phyloP scores from a whole-genome alignment of 2,113 vertebrate genomes.

The Carassius carassius region DNA sequence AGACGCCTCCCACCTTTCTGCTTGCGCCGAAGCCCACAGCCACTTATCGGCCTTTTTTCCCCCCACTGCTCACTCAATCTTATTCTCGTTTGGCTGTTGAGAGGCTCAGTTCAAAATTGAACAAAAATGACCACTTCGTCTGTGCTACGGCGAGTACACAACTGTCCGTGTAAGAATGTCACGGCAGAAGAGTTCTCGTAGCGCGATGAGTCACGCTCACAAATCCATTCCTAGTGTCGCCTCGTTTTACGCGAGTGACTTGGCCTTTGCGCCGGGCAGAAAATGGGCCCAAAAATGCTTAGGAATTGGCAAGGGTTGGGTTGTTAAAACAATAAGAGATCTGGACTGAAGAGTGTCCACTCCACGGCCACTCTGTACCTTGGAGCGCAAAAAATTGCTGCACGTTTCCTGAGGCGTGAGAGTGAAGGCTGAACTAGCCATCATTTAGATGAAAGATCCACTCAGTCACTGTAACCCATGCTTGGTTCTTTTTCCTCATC shows the following conservation, averaged over 20 bases:
- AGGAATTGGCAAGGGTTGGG: slow-evolving; percentile 20
- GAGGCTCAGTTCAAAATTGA: slow-evolving; percentile 41
- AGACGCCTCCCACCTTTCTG: slow-evolving; percentile 28
- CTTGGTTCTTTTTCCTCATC: not conserved
- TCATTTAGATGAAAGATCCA: slow-evolving; percentile 45
- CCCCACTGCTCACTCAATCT: slow-evolving; percentile 34
- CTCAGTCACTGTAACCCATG: slow-evolving; percentile 30
- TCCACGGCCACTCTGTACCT: slow-evolving; percentile 24
- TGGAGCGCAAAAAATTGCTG: not conserved
- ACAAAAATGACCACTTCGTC: slow-evolving; percentile 40
- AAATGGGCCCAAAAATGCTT: slow-evolving; percentile 26
- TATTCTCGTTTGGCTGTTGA: slow-evolving; percentile 45
- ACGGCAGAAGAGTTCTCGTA: slow-evolving; percentile 33
- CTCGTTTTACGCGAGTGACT: not conserved
- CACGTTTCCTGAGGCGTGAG: slow-evolving; percentile 13
- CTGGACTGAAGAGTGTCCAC: slow-evolving; percentile 48
- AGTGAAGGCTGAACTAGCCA: slow-evolving; percentile 12
- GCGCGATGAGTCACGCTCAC: slow-evolving; percentile 26
- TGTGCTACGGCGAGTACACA: slow-evolving; percentile 7
- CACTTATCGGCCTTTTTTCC: slow-evolving; percentile 28
- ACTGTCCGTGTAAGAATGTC: slow-evolving; percentile 40
- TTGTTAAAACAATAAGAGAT: slow-evolving; percentile 52
- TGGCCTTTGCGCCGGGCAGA: slow-evolving; percentile 21
- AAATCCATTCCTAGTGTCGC: slow-evolving; percentile 28
- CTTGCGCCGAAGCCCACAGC: slow-evolving; percentile 19